Evolutionary conservation across 2,113 vertebrate species (phyloP), one percentile per base, ranked within the genome.

Genomic region (Myrmophylax atrothorax): DNA sequence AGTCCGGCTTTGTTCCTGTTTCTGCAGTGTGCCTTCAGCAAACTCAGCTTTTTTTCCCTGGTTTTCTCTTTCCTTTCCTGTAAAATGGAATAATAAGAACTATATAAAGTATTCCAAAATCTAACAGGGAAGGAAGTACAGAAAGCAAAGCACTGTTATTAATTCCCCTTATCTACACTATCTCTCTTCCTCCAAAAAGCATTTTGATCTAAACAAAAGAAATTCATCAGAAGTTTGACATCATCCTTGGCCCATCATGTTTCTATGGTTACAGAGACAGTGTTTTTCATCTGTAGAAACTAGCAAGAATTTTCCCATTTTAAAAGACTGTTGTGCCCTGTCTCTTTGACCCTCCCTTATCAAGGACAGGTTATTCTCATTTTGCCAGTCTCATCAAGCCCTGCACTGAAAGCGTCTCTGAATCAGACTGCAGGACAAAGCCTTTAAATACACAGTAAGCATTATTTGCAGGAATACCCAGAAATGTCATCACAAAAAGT

Each of bases 261-360:
- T 98, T 96, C 98, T 96, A 98, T 98, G 97, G 98, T 98, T 98
- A 98, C 98, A 29, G 73, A 87, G 79, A 58, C 86, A 84, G 68
- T 96, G 93, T 94, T 96, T 94, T 97, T 97, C 95, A 94, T 97
- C 95, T 91, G 90, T 75, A 63, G 77, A 97, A 97, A 92, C 95
- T 81, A 89, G 88, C 33, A 95, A 92, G 78, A 96, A 75, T 93
- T 83, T 86, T 88, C 83, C 91, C 89, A 92, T 96, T 96, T 89
- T 84, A 85, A 83, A 92, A 93, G 46, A 64, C 83, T 84, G 60
- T 55, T 18, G 37, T 97, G 73, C 60, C 64, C 77, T 94, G 70
- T 91, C 82, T 96, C 84, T 89, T 77, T 97, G 96, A 97, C 96
- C 95, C 68, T 67, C 33, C 55, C 50, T 96, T 94, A 97, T 95